Evolutionary conservation across 2,888 invertebrate species (phyloP), one percentile per base, ranked within the genome.

Genomic region (Synergus itoensis): DNA sequence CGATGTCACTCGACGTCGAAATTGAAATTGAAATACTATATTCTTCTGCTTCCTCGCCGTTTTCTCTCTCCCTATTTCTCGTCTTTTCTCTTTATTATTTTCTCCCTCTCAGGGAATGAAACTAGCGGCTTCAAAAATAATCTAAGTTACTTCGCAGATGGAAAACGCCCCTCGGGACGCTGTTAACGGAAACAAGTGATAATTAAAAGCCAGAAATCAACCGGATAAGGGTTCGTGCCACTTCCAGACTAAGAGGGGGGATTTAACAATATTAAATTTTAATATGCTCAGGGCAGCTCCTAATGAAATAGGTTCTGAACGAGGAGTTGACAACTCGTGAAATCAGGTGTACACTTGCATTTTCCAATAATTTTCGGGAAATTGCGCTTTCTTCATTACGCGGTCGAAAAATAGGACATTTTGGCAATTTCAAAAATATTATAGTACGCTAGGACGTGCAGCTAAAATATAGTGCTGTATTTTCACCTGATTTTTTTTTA

Each of bases 81-180:
- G n/a, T 36, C 14, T 36, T 3, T 48, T 16, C 48, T 36, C 73
- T 53, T n/a, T 76, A 64, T n/a, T 76, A 64, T 57, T 41, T 62
- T 57, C 21, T 41, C 76, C 41, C 79, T 82, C 78, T 64, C 76
- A 67, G 21, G 43, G 80, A 57, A 77, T 67, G 36, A 28, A 73
- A 73, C 73, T 73, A 53, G 53, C 36, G 53, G 73, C 45, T 73
- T 53, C 53, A 73, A 73, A 69, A 48, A 53, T 73, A 73, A 73
- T 73, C 53, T 73, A 48, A 73, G 73, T 73, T 73, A 73, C 53
- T 65, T n/a, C n/a, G 40, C 40, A 65, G 41, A 65, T 65, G 64
- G 64, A 65, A 65, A 65, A 65, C 36, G 36, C 73, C 73, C 73
- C 36, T 9, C 4, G 73, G 53, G 53, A 48, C 36, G 48, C 48